phyloP scores from a whole-genome alignment of 2,113 vertebrate genomes.

The Fukomys damarensis region DNA sequence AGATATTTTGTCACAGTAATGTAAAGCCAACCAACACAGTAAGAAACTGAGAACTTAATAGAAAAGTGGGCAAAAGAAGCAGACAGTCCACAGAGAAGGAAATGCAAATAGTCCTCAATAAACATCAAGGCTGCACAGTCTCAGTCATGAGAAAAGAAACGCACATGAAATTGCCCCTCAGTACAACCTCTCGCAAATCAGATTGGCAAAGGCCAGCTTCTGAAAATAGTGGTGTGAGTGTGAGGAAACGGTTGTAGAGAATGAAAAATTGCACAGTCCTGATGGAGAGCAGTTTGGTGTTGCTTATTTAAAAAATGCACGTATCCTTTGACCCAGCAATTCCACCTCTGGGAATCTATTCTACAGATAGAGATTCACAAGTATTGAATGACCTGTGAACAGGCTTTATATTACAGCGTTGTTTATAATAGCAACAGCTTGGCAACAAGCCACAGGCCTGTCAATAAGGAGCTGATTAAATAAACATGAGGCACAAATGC shows the following conservation, averaged over 20 bases:
- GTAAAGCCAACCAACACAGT: not conserved
- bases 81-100: not conserved
- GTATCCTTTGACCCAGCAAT: not conserved
- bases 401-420: not conserved
- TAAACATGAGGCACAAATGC: not conserved
- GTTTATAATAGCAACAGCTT: not conserved
- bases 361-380: not conserved
- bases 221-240: not conserved
- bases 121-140: not conserved
- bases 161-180: not conserved
- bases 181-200: not conserved
- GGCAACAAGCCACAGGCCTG: not conserved
- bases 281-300: not conserved
- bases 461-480: not conserved
- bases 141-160: not conserved
- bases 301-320: not conserved
- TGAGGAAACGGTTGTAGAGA: not conserved
- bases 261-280: not conserved
- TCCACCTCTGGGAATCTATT: not conserved
- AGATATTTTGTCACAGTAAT: not conserved
- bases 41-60: not conserved
- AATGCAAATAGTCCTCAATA: not conserved
- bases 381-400: not conserved
- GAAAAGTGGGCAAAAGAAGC: not conserved
- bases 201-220: not conserved